Base-by-base conservation (phyloP, 2,113 vertebrate genomes). In the Probosciger aterrimus region DNA sequence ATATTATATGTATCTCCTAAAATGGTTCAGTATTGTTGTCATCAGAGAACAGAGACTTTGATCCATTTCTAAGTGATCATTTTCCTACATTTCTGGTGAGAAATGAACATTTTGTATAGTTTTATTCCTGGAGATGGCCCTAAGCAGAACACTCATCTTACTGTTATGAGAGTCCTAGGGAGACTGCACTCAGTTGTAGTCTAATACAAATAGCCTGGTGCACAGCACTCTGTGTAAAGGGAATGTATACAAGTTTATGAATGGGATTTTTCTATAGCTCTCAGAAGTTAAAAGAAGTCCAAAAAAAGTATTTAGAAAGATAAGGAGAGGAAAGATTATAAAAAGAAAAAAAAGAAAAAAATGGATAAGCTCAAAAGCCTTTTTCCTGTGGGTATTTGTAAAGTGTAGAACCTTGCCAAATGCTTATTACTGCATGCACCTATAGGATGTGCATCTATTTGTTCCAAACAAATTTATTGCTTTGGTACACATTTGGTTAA, bases 401-500 rank as follows among this genome's bases (percentile, higher is more conserved):
- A 93, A 53, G 46, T 27, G 30, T 59, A 78, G 67, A 82, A 37
- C 28, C 11, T 71, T 86, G 50, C 86, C 64, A 91, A 71, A 60
- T 78, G 33, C 16, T 91, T 78, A 18, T 28, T 80, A 49, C 59
- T 65, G 60, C 78, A 73, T 25, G 92, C 39, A 62, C 55, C 50
- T 70, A 28, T 67, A 64, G 57, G 13, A 55, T 41, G 46, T 68
- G 70, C 18, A 31, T 82, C 67, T 84, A 20, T 90, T 93, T 94
- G 81, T 94, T 69, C 43, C 43, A 86, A 78, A 88, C 25, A 53
- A 76, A 71, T 96, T 78, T 97, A 97, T 90, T 97, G 95, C 68
- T 97, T 98, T 11, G 31, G 90, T 95, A 96, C 76, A 88, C 89
- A 84, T 94, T 82, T 94, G 81, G 57, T 74, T 96, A 96, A 97